Evolutionary conservation across 2,113 vertebrate species (phyloP).

Genomic region (Tamias sibiricus): DNA sequence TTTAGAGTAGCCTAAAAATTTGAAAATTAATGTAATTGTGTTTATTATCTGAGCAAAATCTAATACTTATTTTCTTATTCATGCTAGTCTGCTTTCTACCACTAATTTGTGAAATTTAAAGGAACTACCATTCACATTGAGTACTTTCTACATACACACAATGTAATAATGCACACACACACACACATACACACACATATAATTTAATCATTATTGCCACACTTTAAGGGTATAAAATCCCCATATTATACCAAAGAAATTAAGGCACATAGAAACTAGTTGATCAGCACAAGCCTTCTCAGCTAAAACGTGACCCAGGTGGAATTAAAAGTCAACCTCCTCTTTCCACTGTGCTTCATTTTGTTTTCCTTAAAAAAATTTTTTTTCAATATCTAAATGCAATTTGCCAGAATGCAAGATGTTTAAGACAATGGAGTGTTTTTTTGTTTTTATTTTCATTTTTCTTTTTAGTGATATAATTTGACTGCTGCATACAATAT

Average conservation of each 20-base stretch:
- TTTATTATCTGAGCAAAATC: background rate
- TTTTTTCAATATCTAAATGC: background rate
- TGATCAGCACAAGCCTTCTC: background rate
- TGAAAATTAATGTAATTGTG: background rate
- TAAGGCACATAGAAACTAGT: background rate
- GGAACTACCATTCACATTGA: background rate
- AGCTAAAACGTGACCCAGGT: background rate
- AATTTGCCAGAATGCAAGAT: background rate
- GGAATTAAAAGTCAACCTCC: background rate
- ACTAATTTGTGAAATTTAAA: background rate
- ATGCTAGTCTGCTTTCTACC: background rate
- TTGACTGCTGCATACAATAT: background rate
- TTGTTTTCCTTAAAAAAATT: slow-evolving; percentile 1
- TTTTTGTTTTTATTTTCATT: background rate
- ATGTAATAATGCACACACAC: no score
- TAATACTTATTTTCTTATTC: background rate
- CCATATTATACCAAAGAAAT: background rate
- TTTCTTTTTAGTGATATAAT: background rate
- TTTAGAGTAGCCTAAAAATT: background rate
- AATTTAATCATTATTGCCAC: background rate
- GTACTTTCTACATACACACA: background rate
- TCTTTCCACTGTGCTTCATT: background rate
- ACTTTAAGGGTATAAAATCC: background rate
- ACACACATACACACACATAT: no score
- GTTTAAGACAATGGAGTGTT: background rate